Evolutionary conservation across 2,888 invertebrate genomes (phyloP).

Genomic region (Cancer borealis): DNA sequence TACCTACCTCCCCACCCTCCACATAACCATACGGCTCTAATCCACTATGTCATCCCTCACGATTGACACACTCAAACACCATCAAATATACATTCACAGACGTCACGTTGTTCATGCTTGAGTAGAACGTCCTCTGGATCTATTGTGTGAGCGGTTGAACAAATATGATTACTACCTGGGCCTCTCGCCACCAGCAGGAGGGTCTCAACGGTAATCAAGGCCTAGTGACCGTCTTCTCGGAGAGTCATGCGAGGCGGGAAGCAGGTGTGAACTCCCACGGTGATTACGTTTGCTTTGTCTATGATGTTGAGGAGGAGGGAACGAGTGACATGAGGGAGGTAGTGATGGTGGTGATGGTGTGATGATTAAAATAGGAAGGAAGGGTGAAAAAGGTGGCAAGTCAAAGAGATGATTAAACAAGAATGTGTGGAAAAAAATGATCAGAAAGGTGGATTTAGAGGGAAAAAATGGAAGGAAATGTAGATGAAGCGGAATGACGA

Average conservation of each 20-base stretch:
- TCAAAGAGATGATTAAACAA: not conserved
- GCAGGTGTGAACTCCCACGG: slow-evolving; percentile 1
- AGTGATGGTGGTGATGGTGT: not conserved
- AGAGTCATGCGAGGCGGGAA: not conserved
- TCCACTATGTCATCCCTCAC: not conserved
- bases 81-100: not conserved
- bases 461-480: not conserved
- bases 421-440: not conserved
- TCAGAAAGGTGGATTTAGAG: no score
- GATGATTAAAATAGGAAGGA: not conserved
- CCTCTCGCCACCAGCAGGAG: not conserved
- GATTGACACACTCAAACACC: not conserved
- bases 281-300: not conserved
- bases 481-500: no score
- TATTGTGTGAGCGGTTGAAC: not conserved
- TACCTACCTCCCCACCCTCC: no score
- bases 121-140: not conserved
- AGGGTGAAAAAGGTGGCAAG: not conserved
- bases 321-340: not conserved
- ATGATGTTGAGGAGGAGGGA: not conserved
- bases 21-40: no score
- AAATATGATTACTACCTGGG: not conserved
- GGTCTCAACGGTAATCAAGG: not conserved
- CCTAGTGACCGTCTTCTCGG: not conserved
- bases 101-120: not conserved